Evolutionary conservation across 2,113 vertebrate species (phyloP).

Genomic region (Taxidea taxus): DNA sequence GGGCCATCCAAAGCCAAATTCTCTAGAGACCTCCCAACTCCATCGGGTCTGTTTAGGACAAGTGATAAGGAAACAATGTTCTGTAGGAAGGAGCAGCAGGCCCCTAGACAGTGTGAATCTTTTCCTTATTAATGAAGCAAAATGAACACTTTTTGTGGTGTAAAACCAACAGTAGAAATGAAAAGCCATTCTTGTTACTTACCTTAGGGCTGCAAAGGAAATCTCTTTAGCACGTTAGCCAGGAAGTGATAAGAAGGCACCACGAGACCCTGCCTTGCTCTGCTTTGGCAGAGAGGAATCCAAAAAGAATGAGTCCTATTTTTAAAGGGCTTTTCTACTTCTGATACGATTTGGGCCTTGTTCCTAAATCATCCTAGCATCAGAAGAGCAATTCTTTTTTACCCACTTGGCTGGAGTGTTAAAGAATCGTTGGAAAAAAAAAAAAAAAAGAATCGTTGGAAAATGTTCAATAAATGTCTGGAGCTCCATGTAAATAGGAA

Average conservation of each 20-base stretch:
- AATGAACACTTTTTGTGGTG: conserved; percentile 41
- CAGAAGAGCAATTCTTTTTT: conserved; percentile 59
- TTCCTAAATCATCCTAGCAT: conserved; percentile 68
- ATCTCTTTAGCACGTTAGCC: background rate
- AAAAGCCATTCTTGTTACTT: conserved; percentile 60
- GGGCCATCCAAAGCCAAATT: background rate
- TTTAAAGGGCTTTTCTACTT: conserved; percentile 62
- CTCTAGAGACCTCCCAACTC: conserved; percentile 2
- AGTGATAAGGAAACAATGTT: conserved; percentile 16
- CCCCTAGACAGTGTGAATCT: background rate
- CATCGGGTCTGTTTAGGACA: conserved; percentile 10
- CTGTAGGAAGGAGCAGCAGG: background rate
- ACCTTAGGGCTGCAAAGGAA: conserved; percentile 50
- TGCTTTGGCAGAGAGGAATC: background rate
- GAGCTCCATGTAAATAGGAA: conserved; percentile 58
- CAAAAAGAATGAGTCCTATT: conserved; percentile 40
- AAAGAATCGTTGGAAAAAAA: conserved; percentile 62
- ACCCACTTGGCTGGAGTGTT: conserved; percentile 58
- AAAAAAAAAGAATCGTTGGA: conserved; percentile 62
- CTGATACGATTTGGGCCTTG: conserved; percentile 8
- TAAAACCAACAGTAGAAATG: conserved; percentile 50
- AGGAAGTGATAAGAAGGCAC: conserved; percentile 20
- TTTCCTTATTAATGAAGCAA: conserved; percentile 63
- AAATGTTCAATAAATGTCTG: conserved; percentile 61
- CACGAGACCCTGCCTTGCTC: background rate